Conservation (phyloP, 2,797 vertebrate genomes). For the Cryptoblepharus egeriae region DNA sequence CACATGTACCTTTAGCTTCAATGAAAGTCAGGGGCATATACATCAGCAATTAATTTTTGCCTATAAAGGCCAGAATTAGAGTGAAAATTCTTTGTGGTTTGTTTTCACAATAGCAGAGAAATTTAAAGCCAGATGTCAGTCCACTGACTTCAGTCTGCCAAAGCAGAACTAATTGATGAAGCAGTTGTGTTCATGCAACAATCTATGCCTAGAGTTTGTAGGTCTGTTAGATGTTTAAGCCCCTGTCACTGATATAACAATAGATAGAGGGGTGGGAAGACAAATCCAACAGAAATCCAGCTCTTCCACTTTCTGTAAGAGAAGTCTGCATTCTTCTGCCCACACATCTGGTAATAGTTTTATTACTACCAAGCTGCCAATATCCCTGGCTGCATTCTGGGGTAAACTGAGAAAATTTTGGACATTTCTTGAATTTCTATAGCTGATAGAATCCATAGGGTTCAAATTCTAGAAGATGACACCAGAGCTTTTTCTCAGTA, state of each 20-base stretch:
- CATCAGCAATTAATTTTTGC: conserved; percentile 9
- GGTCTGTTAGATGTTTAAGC: conserved; percentile 17
- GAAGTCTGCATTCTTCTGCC: not conserved
- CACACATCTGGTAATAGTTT: not conserved
- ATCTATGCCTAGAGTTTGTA: not conserved
- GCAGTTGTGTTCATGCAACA: conserved; percentile 5
- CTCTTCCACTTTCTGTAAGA: not conserved
- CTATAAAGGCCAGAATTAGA: conserved; percentile 32
- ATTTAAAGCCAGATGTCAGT: conserved; percentile 16
- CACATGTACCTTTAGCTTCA: conserved; percentile 26
- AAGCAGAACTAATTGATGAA: conserved; percentile 12
- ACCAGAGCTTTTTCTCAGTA: not conserved
- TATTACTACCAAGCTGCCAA: not conserved
- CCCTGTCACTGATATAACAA: not conserved
- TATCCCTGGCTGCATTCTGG: not conserved
- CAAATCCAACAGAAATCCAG: not conserved
- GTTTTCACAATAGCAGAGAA: conserved; percentile 32
- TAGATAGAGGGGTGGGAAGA: not conserved
- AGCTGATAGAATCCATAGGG: not conserved
- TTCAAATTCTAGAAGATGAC: not conserved
- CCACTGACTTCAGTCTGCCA: not conserved
- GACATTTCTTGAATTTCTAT: not conserved
- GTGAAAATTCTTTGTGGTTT: conserved; percentile 16
- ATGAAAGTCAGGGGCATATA: conserved; percentile 8
- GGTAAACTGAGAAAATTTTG: not conserved